A percentile compares a stretch with the other conserved stretches of the same genome.
These are phyloP conservation scores for Syrphus vitripennis DNA, from an alignment of 2,888 invertebrate genomes.

Conservation along the genomic window DNA sequence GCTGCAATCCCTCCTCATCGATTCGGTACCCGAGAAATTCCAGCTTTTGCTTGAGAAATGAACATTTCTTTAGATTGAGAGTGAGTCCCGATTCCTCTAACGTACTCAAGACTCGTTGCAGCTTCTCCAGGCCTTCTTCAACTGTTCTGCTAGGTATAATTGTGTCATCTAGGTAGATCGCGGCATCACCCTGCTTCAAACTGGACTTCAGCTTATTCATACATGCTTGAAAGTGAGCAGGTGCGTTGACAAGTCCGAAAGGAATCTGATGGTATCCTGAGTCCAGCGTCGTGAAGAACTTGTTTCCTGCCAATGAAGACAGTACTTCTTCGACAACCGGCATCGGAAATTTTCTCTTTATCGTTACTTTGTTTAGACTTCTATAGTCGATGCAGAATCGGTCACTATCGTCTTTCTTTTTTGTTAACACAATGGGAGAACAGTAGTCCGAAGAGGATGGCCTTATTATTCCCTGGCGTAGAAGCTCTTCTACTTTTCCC, in stretches of 20 bases:
- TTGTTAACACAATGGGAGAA: not conserved
- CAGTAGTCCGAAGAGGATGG: not conserved
- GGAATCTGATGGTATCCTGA: not conserved
- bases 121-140: not conserved
- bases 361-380: not conserved
- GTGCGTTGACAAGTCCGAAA: not conserved
- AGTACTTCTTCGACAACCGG: not conserved
- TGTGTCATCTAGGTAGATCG: not conserved
- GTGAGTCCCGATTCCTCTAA: not conserved
- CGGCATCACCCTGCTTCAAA: not conserved
- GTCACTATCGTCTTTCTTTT: not conserved
- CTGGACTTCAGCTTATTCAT: not conserved
- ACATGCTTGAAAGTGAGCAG: not conserved
- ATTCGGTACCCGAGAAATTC: constrained; percentile 12
- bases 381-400: not conserved
- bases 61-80: not conserved
- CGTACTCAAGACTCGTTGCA: not conserved
- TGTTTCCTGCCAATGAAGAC: not conserved
- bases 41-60: not conserved
- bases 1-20: not conserved
- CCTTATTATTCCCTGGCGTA: not conserved
- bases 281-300: not conserved
- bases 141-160: not conserved
- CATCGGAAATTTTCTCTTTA: not conserved
- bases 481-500: not conserved